Conservation (phyloP, 2,888 invertebrate species). For the Eulithis testata region DNA sequence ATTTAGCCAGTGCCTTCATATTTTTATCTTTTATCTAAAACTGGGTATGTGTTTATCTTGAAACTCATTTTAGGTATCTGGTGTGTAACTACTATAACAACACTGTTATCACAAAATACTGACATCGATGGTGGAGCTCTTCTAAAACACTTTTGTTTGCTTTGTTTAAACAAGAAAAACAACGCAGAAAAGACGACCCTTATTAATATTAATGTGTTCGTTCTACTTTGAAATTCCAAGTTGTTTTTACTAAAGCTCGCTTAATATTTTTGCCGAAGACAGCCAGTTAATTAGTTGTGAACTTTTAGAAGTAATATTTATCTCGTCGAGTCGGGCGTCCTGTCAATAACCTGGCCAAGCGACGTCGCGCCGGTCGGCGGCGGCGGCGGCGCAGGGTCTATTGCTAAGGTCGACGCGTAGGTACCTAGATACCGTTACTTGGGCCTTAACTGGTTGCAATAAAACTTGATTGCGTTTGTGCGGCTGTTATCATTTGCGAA, state of each 20-base stretch:
- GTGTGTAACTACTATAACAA: no score
- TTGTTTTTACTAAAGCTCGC: constrained; percentile 21
- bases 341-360: constrained; percentile 29
- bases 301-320: constrained; percentile 38
- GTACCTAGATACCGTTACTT: constrained; percentile 28
- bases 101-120: not conserved
- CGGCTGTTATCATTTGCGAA: constrained; percentile 20
- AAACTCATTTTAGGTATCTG: no score
- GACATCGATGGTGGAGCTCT: not conserved
- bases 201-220: constrained; percentile 16
- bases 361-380: not conserved
- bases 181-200: constrained; percentile 2
- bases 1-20: no score
- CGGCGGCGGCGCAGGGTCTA: constrained; percentile 9
- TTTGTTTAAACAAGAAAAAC: not conserved
- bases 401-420: constrained; percentile 38
- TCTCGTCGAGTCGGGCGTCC: constrained; percentile 25
- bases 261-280: constrained; percentile 32
- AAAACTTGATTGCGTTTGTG: constrained; percentile 30
- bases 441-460: constrained; percentile 32
- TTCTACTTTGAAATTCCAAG: constrained; percentile 16
- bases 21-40: no score
- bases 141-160: not conserved
- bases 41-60: no score
- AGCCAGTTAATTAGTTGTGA: constrained; percentile 38